Evolutionary conservation across 2,888 invertebrate species (phyloP), one percentile per base, ranked within the genome.

Genomic region (Keiferia lycopersicella): DNA sequence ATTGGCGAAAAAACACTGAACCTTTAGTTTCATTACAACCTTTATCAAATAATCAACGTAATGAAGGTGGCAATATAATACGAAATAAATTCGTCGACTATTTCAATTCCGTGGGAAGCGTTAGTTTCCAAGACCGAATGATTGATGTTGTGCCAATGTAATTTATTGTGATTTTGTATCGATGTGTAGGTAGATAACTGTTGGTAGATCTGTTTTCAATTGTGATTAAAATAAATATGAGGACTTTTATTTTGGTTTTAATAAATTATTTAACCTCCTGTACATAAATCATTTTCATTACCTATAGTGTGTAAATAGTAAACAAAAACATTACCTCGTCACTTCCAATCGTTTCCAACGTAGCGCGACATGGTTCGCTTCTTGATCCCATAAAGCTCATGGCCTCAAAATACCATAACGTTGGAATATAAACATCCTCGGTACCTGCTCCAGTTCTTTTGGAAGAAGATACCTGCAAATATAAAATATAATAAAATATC

Each of bases 71-170:
- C 16, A 65, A 50, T 48, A 34, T 51, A 14, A 58, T 65, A 16
- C 56, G 65, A 62, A 51, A 62, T 58, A 65, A 45, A 38, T 64
- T 62, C 26, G 6, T 38, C 56, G 56, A 62, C n/a, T 66, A 66
- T 62, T 68, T 68, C 41, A 65, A 59, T 30, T 12, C 48, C 6
- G 62, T 48, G 14, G 67, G 67, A 20, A 67, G 65, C 34, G 67
- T 69, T 41, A 14, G 57, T 34, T 68, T 68, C 63, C 67, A 68
- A 65, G 66, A 68, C 58, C 64, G 56, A 64, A 68, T 68, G 67
- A 60, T 65, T 58, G 65, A 68, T 26, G 57, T 48, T 51, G 64
- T 64, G 41, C 38, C 61, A 11, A 63, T 45, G n/a, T n/a, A n/a
- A n/a, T n/a, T n/a, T n/a, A n/a, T n/a, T n/a, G n/a, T n/a, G n/a